Base-by-base conservation (phyloP, 1,140 invertebrate species). In the Colletes gigas region DNA sequence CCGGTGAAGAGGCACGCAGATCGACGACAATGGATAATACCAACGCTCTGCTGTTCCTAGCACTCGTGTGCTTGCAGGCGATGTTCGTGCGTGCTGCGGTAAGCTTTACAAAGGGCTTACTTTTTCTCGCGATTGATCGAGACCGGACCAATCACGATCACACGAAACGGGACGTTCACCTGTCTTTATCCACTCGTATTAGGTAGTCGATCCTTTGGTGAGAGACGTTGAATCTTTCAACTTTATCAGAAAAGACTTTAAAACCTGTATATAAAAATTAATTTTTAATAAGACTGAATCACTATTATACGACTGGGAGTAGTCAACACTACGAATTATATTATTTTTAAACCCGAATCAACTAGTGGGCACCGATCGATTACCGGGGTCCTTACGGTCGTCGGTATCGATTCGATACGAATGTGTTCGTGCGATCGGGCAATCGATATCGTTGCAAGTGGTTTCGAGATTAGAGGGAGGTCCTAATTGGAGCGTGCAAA, bases 1-100 rank as follows among this genome's bases (percentile, higher is more conserved):
- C 39, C 15, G 15, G 4, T 30, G 8, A 19, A 39, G 54, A 52
- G 19, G 19, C 19, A 39, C 19, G 14, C 60, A n/a, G 60, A 52
- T 41, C 17, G 15, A 65, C 67, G 14, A 63, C 30, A 21, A 85
- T 85, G 84, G 73, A 1, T 66, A 6, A 17, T 19, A 68, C 68
- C 55, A 15, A 54, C 54, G 71, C 57, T 15, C 19, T 72, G 55
- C 55, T 83, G 67, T 71, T 83, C 7, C 52, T 79, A 15, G 78
- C 65, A 39, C 14, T 82, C 9, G 70, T 82, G 66, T 79, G 73
- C 50, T n/a, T 81, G 63, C 78, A 84, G 65, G 69, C 76, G 10
- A 41, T 78, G n/a, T 41, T 77, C 78, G 84, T 88, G 68, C 55
- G 39, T 17, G 90, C 90, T 47, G 80, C 55, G 86, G 90, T 90